phyloP scores from a whole-genome alignment of 2,113 vertebrate genomes.

The Grallaria varia region DNA sequence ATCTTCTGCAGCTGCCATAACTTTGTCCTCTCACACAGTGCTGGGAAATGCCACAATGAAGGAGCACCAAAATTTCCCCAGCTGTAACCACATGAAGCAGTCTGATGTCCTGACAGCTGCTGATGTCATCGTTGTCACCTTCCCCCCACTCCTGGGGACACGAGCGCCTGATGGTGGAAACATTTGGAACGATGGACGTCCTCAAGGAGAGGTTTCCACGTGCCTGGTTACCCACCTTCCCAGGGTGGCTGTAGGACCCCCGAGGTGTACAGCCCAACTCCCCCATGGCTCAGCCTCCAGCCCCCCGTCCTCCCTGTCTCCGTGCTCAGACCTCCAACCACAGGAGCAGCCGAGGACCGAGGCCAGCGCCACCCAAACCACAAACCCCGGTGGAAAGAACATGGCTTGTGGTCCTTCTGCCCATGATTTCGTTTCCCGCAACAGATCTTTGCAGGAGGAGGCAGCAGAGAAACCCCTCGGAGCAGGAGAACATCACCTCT shows the following conservation, averaged over 20 bases:
- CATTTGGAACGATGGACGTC: background rate
- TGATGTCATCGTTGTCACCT: background rate
- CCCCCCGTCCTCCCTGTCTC: no score
- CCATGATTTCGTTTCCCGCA: background rate
- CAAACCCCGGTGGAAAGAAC: background rate
- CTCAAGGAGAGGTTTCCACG: background rate
- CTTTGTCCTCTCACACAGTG: background rate
- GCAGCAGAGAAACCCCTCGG: background rate
- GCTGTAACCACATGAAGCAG: background rate
- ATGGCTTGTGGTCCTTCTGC: background rate
- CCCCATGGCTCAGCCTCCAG: background rate
- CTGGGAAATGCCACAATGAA: background rate
- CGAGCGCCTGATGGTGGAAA: background rate
- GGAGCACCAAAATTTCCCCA: background rate
- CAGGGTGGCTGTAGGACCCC: background rate
- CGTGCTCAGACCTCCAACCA: fast-evolving
- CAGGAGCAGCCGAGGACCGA: fast-evolving
- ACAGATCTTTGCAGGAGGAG: background rate
- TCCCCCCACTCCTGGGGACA: fast-evolving
- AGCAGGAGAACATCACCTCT: background rate
- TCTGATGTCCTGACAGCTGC: background rate
- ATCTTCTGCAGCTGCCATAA: background rate
- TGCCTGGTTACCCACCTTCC: background rate
- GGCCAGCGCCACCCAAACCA: fast-evolving
- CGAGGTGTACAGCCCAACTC: background rate